These are phyloP conservation scores for Copidosoma aretas DNA, from an alignment of 2,888 invertebrate genomes.

Conservation along the genomic window DNA sequence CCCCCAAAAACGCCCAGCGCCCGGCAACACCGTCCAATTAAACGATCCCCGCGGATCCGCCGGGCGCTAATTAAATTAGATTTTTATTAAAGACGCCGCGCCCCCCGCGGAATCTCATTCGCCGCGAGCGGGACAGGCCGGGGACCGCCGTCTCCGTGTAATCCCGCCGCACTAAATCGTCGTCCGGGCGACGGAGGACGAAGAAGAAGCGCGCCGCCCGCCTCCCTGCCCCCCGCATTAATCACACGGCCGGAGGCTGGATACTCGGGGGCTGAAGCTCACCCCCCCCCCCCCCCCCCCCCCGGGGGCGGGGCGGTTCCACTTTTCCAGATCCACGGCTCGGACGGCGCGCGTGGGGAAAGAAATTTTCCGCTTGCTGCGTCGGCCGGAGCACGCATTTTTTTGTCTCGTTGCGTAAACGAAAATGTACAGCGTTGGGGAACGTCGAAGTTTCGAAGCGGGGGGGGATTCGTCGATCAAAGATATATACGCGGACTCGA, in stretches of 20 bases:
- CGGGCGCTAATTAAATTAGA: not conserved
- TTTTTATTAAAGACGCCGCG: not conserved
- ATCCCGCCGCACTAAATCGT: conserved; percentile 32
- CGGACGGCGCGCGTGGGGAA: too few relatives aligned
- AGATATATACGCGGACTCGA: too few relatives aligned
- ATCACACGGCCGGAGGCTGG: not conserved
- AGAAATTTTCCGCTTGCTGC: too few relatives aligned
- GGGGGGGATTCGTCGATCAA: too few relatives aligned
- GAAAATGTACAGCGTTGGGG: too few relatives aligned
- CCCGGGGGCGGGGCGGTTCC: too few relatives aligned
- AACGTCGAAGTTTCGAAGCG: too few relatives aligned
- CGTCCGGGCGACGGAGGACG: conserved; percentile 7
- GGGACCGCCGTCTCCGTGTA: not conserved
- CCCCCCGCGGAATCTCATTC: not conserved
- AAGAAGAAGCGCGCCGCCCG: not conserved
- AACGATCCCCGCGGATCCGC: not conserved
- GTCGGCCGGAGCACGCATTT: too few relatives aligned
- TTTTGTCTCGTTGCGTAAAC: too few relatives aligned
- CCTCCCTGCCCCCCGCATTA: not conserved
- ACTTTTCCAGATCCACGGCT: too few relatives aligned
- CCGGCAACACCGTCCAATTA: not conserved
- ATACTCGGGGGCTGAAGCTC: too few relatives aligned
- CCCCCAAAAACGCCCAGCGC: not conserved
- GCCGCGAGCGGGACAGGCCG: not conserved
- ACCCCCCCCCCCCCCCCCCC: too few relatives aligned